These are phyloP conservation scores for Pelmatolapia mariae DNA, from an alignment of 2,113 vertebrate species.

Conservation along the genomic window DNA sequence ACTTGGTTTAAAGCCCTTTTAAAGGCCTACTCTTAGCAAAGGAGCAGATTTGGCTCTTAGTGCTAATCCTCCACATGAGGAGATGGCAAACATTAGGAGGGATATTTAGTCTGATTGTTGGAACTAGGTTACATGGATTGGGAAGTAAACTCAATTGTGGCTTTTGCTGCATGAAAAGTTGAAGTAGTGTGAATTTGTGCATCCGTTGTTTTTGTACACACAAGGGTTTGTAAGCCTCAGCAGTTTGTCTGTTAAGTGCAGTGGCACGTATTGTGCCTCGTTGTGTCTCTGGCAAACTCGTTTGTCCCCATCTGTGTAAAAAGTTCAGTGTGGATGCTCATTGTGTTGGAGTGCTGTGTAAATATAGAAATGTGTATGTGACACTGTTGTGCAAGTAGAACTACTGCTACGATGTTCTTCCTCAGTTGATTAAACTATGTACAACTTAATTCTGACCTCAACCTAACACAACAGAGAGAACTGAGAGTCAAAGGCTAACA, in stretches of 20 bases:
- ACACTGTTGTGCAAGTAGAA: background rate
- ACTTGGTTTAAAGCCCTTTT: slow-evolving; percentile 50
- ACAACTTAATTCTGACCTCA: background rate
- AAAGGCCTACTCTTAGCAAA: slow-evolving; percentile 58
- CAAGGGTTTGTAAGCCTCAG: background rate
- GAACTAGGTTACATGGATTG: slow-evolving; percentile 55
- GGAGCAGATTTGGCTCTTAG: slow-evolving; percentile 55
- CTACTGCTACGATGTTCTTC: background rate
- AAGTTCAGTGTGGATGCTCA: background rate
- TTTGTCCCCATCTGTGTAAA: background rate
- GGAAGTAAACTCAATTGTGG: slow-evolving; percentile 39
- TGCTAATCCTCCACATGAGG: slow-evolving; percentile 58
- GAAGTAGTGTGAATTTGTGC: background rate
- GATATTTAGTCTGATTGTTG: slow-evolving; percentile 54
- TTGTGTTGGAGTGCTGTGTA: background rate
- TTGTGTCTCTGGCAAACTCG: background rate
- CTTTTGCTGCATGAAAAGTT: slow-evolving; percentile 32
- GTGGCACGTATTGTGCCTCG: background rate
- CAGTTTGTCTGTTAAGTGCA: background rate
- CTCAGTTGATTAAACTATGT: background rate
- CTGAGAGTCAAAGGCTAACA: background rate
- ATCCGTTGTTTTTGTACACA: background rate
- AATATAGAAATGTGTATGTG: background rate
- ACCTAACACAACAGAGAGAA: background rate
- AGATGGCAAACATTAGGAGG: slow-evolving; percentile 60